Conservation (phyloP, 2,113 vertebrate species). For the Cyphomyrus discorhynchus region DNA sequence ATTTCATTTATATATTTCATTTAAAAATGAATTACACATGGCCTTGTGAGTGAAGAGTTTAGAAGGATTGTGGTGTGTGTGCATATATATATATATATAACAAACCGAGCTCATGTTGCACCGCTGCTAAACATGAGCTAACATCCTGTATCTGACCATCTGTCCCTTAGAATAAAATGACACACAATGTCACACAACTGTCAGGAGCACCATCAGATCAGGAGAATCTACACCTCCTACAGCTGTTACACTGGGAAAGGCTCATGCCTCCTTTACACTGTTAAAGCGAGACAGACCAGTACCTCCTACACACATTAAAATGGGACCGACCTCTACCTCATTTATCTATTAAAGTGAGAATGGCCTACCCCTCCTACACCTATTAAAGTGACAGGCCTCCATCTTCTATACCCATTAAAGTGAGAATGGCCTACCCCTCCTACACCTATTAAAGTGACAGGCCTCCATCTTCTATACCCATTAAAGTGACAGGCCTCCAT, state of each 20-base stretch:
- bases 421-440: not conserved
- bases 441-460: not conserved
- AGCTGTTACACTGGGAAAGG: not conserved
- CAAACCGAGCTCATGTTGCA: not conserved
- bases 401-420: not conserved
- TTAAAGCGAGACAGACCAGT: not conserved
- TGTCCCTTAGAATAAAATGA: not conserved
- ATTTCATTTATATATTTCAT: not conserved
- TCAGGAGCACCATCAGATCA: not conserved
- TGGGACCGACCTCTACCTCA: no score
- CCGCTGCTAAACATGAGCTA: not conserved
- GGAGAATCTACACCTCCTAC: not conserved
- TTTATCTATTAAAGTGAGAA: no score
- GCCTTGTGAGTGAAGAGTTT: not conserved
- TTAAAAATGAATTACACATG: not conserved
- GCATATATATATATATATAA: not conserved
- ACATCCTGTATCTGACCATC: not conserved
- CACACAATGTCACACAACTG: not conserved
- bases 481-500: not conserved
- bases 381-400: not conserved
- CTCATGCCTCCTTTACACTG: not conserved
- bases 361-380: not conserved
- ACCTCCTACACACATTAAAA: no score
- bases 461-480: not conserved
- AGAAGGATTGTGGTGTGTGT: not conserved